Conservation (phyloP, 2,888 invertebrate genomes). For the Ectemnius continuus region DNA sequence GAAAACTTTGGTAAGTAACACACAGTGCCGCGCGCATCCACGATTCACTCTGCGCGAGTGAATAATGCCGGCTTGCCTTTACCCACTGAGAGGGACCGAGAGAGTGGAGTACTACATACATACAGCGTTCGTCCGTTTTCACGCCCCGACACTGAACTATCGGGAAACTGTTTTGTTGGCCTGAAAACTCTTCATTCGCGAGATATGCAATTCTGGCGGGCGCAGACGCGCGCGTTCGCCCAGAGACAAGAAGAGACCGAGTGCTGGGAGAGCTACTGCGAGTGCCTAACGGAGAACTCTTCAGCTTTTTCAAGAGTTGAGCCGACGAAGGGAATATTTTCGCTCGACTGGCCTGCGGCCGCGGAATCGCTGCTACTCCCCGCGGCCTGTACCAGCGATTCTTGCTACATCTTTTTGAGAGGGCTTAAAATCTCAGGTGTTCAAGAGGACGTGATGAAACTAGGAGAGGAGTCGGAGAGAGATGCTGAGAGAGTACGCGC, state of each 20-base stretch:
- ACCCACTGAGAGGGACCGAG: no score
- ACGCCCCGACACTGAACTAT: conserved; percentile 47
- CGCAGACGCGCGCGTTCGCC: conserved; percentile 29
- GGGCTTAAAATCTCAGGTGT: background rate
- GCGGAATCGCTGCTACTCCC: no score
- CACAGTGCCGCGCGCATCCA: conserved; percentile 31
- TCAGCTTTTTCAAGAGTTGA: conserved; percentile 10
- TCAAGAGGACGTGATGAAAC: background rate
- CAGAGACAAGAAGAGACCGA: conserved; percentile 32
- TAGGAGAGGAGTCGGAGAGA: background rate
- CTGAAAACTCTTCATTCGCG: conserved; percentile 43
- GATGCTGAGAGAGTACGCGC: background rate
- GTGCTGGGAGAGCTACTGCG: no score
- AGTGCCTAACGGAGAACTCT: conserved; percentile 28
- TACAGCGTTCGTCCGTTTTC: conserved; percentile 49
- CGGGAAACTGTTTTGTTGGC: conserved; percentile 58
- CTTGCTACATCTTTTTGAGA: no score
- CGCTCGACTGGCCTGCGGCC: no score
- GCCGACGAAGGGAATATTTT: no score
- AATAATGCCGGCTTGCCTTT: no score
- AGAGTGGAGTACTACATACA: conserved; percentile 17
- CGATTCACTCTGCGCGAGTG: conserved; percentile 38
- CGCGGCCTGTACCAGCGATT: no score
- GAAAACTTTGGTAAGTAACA: conserved; percentile 59
- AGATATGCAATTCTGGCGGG: conserved; percentile 20